Conservation (phyloP, 2,113 vertebrate genomes). For the Onychostruthus taczanowskii region DNA sequence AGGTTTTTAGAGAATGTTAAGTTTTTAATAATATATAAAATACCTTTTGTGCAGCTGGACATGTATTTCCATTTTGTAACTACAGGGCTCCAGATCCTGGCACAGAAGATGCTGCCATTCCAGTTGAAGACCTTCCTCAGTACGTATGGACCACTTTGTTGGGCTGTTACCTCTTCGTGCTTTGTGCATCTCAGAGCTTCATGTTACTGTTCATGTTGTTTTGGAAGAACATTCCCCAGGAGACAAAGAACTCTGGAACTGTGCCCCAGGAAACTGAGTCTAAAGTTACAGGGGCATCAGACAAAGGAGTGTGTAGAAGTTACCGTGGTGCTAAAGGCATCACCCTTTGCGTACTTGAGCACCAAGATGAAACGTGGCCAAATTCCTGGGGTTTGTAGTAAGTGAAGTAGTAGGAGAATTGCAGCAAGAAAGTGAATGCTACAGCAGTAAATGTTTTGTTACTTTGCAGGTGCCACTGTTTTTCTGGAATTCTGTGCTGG, state of each 20-base stretch:
- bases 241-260: background rate
- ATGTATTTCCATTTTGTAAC: background rate
- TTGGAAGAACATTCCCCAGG: background rate
- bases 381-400: background rate
- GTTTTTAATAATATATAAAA: background rate
- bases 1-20: background rate
- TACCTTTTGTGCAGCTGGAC: background rate
- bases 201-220: background rate
- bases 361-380: background rate
- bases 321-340: background rate
- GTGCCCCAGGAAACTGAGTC: background rate
- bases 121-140: conserved; percentile 89
- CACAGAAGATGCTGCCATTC: conserved; percentile 80
- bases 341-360: accelerated
- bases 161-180: background rate
- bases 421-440: background rate
- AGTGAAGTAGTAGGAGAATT: background rate
- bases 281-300: background rate
- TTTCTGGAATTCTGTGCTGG: background rate
- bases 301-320: background rate
- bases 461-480: background rate
- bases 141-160: conserved; percentile 26
- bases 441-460: background rate
- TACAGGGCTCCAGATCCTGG: conserved; percentile 83
- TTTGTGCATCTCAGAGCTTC: background rate